phyloP scores from a whole-genome alignment of 2,888 invertebrate species.

The Xanthia togata region DNA sequence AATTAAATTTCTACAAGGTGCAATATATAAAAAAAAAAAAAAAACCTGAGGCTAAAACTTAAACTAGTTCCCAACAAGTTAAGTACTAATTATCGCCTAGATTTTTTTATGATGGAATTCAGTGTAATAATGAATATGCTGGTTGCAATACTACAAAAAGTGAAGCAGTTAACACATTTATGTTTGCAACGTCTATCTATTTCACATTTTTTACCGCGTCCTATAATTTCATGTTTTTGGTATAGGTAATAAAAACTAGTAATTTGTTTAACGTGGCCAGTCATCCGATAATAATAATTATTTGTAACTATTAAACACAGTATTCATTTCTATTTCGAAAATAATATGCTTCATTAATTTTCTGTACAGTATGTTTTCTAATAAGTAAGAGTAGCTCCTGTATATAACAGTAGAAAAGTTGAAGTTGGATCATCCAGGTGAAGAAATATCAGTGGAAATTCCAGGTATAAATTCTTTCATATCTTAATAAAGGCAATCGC shows the following conservation, averaged over 20 bases:
- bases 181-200: slow-evolving; percentile 30
- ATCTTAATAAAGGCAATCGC: background rate
- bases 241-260: slow-evolving; percentile 22
- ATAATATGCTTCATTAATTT: background rate
- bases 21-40: background rate
- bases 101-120: slow-evolving; percentile 16
- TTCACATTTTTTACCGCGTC: slow-evolving; percentile 20
- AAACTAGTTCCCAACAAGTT: background rate
- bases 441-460: background rate
- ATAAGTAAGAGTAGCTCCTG: background rate
- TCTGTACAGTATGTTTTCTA: no score
- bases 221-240: slow-evolving; percentile 23
- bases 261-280: slow-evolving; percentile 16
- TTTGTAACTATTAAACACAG: slow-evolving; percentile 10
- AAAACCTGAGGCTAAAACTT: background rate
- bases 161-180: slow-evolving; percentile 15
- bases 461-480: background rate
- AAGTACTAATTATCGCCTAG: background rate
- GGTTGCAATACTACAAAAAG: slow-evolving; percentile 25
- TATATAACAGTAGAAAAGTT: background rate
- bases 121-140: slow-evolving; percentile 15
- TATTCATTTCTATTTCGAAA: slow-evolving; percentile 17
- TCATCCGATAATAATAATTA: slow-evolving; percentile 14
- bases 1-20: background rate
- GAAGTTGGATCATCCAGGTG: background rate